phyloP scores from a whole-genome alignment of 2,113 vertebrate species.

The Hypanus sabinus region DNA sequence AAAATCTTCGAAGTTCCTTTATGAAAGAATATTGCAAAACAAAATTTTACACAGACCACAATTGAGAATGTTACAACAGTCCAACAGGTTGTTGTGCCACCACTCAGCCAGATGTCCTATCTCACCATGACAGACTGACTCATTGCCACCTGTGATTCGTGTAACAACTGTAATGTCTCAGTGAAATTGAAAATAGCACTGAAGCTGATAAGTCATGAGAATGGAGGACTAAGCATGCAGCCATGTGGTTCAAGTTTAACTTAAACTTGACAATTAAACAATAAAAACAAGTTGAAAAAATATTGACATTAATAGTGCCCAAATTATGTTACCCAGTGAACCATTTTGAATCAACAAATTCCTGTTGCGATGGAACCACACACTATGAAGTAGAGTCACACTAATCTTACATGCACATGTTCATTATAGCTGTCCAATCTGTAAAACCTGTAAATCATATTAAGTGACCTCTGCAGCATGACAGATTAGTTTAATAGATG shows the following conservation, averaged over 20 bases:
- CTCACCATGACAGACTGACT: too few relatives aligned
- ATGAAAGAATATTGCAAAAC: background rate
- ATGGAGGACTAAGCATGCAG: too few relatives aligned
- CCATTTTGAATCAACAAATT: too few relatives aligned
- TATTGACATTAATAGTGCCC: background rate
- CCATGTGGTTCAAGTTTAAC: too few relatives aligned
- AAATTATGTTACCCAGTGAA: background rate
- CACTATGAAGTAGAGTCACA: background rate
- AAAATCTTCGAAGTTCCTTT: background rate
- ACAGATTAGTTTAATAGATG: conserved; percentile 7
- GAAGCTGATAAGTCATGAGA: too few relatives aligned
- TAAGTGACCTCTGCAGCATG: background rate
- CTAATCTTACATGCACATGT: background rate
- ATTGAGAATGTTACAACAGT: background rate
- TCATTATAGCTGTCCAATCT: background rate
- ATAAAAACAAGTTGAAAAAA: background rate
- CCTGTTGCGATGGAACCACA: background rate
- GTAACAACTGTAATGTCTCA: too few relatives aligned
- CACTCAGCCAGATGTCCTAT: too few relatives aligned
- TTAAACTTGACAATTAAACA: background rate
- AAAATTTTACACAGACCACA: background rate
- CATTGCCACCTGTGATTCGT: too few relatives aligned
- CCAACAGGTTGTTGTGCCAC: background rate
- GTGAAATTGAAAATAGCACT: too few relatives aligned
- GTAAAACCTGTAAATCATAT: background rate